Evolutionary conservation across 2,113 vertebrate species (phyloP).

Genomic region (Suricata suricatta): DNA sequence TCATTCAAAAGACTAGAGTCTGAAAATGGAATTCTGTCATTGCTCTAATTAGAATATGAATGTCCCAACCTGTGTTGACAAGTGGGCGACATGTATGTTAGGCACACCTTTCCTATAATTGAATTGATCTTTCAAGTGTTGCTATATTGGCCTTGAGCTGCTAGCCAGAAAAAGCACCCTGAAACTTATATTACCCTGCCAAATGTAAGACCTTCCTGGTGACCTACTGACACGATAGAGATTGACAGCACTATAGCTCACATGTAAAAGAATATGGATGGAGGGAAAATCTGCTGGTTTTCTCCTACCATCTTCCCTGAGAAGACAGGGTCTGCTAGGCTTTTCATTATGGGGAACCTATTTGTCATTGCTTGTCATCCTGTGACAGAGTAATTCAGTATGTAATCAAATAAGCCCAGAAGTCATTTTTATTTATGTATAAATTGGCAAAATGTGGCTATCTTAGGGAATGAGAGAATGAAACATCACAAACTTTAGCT

Average conservation of each 20-base stretch:
- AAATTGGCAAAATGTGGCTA: constrained; percentile 59
- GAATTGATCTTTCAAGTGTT: constrained; percentile 56
- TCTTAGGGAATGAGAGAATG: background rate
- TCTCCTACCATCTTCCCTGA: background rate
- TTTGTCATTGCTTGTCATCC: constrained; percentile 66
- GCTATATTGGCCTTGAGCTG: background rate
- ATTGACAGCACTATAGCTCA: background rate
- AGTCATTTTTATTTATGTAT: constrained; percentile 67
- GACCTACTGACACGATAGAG: constrained; percentile 16
- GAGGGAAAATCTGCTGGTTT: constrained; percentile 25
- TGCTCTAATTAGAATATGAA: background rate
- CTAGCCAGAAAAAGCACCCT: constrained; percentile 45
- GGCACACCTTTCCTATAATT: constrained; percentile 22
- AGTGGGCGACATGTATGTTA: constrained; percentile 38
- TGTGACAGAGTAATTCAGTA: constrained; percentile 66
- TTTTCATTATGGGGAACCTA: constrained; percentile 46
- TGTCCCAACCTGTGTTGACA: constrained; percentile 33
- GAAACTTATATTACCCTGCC: background rate
- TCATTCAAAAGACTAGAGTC: background rate
- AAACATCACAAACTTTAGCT: constrained; percentile 14
- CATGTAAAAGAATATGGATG: background rate
- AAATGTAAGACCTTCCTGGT: constrained; percentile 15
- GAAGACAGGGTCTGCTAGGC: background rate
- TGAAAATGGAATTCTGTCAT: constrained; percentile 60
- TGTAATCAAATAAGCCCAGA: constrained; percentile 59